Percentiles rank a stretch among this genome's conserved stretches.
Evolutionary conservation across 2,113 vertebrate genomes (phyloP).

Genomic region (Ailurus styani): DNA sequence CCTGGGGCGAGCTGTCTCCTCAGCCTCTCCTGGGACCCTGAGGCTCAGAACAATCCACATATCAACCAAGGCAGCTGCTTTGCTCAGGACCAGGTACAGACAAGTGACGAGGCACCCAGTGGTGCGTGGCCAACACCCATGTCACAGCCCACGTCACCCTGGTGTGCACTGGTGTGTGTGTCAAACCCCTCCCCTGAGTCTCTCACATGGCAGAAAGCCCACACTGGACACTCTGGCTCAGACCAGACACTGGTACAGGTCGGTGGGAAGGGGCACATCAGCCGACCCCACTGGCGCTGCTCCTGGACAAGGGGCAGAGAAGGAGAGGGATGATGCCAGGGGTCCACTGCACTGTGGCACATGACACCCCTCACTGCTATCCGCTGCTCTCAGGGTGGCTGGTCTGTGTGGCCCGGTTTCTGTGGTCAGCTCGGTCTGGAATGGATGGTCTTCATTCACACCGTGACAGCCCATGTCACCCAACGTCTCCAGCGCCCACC

Average conservation of each 20-base stretch:
- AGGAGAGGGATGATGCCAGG: neutral
- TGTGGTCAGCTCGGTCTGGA: neutral
- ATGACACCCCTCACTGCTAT: neutral
- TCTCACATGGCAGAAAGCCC: neutral
- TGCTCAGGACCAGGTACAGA: neutral
- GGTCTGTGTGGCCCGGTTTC: neutral
- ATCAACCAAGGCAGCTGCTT: neutral
- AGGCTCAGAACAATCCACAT: neutral
- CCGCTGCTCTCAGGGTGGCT: neutral
- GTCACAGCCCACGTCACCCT: neutral
- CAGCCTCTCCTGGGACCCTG: neutral
- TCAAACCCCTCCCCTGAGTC: too few species aligned
- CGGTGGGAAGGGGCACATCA: fast-evolving
- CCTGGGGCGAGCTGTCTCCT: neutral
- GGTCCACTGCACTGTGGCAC: neutral
- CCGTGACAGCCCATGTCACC: fast-evolving
- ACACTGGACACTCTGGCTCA: neutral
- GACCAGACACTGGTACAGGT: neutral
- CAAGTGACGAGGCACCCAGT: fast-evolving
- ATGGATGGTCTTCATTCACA: neutral
- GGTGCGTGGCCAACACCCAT: neutral
- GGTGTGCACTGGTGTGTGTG: neutral
- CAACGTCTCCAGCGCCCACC: fast-evolving
- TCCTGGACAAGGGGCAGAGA: neutral
- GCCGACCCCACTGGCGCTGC: too few species aligned